Evolutionary conservation across 2,888 invertebrate genomes (phyloP).

Genomic region (Cephus rjabovi): DNA sequence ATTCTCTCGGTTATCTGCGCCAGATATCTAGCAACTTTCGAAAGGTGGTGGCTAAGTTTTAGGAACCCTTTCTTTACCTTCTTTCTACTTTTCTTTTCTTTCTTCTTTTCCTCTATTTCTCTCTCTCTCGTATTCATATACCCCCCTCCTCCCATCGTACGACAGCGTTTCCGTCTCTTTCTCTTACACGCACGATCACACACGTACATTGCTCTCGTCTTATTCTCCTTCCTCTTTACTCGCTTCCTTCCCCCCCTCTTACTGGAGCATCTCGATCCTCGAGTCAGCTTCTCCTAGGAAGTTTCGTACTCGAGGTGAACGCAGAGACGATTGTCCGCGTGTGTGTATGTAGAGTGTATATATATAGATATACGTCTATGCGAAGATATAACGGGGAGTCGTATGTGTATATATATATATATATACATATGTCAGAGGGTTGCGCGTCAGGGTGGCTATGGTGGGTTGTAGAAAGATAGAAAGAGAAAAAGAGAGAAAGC

Average conservation of each 20-base stretch:
- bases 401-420: not conserved
- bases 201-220: conserved; percentile 5
- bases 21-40: not conserved
- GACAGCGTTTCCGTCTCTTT: not conserved
- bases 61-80: not conserved
- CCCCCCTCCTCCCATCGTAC: not conserved
- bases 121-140: not conserved
- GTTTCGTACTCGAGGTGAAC: conserved; percentile 2
- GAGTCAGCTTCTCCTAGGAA: conserved; percentile 14
- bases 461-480: not conserved
- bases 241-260: conserved; percentile 7
- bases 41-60: not conserved
- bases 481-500: too few relatives aligned
- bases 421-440: not conserved
- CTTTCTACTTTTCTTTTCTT: not conserved
- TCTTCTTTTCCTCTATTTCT: not conserved
- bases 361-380: conserved; percentile 13
- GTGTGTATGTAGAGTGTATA: not conserved
- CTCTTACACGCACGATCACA: not conserved
- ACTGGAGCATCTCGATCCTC: conserved; percentile 8
- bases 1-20: not conserved
- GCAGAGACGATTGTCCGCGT: not conserved
- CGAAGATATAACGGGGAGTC: not conserved
- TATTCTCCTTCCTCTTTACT: conserved; percentile 8
- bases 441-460: not conserved